Evolutionary conservation across 2,888 invertebrate genomes (phyloP).

Genomic region (Dolichopus griseipennis): DNA sequence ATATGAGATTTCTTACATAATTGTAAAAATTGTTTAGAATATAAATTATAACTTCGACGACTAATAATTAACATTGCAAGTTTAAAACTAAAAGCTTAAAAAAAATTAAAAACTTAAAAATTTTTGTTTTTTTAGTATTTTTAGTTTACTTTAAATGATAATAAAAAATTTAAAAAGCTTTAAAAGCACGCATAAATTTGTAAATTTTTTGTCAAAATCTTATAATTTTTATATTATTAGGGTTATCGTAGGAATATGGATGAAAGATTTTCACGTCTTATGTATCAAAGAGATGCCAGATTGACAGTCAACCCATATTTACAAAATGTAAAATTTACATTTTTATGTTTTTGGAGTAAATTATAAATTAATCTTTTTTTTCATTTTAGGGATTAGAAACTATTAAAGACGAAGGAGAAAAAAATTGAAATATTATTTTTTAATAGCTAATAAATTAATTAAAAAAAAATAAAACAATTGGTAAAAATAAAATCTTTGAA

Average conservation of each 20-base stretch:
- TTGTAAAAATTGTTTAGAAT: conserved; percentile 20
- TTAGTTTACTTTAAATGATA: no score
- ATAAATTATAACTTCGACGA: conserved; percentile 10
- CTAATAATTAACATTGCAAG: conserved; percentile 31
- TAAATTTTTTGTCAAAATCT: background rate
- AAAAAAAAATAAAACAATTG: no score
- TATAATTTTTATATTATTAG: no score
- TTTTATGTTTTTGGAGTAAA: background rate
- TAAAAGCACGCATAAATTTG: conserved; percentile 25
- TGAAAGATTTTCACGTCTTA: conserved; percentile 46
- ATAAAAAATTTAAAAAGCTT: no score
- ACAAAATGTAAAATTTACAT: background rate
- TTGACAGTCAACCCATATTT: background rate
- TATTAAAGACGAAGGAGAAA: background rate
- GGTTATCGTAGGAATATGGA: conserved; percentile 50
- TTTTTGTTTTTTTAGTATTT: no score
- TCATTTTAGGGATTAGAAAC: background rate
- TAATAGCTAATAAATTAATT: no score
- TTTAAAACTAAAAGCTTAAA: no score
- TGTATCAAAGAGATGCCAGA: conserved; percentile 51
- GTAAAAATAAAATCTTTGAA: no score
- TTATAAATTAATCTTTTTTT: background rate
- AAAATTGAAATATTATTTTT: background rate
- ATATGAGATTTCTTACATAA: conserved; percentile 18
- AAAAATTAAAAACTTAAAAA: no score